These are phyloP conservation scores for Trichogramma evanescens DNA, from an alignment of 2,888 invertebrate genomes.

Conservation along the genomic window DNA sequence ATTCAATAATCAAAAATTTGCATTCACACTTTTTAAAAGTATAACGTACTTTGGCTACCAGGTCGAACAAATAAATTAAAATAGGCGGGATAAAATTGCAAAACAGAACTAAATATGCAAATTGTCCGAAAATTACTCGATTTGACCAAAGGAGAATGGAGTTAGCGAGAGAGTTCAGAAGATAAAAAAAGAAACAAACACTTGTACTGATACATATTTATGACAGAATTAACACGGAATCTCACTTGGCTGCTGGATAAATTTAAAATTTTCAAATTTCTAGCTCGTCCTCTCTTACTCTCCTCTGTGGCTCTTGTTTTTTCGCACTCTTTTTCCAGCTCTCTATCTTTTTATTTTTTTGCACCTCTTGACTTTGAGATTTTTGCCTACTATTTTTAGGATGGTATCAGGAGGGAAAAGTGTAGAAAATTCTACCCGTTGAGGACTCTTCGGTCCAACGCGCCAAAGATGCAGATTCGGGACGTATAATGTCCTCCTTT, in stretches of 20 bases:
- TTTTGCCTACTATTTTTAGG: slow-evolving; percentile 1
- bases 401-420: not conserved
- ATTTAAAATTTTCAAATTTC: slow-evolving; percentile 14
- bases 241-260: slow-evolving; percentile 12
- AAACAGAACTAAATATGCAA: too few species aligned
- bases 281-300: not conserved
- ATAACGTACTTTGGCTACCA: too few species aligned
- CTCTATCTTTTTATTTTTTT: not conserved
- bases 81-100: too few species aligned
- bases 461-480: slow-evolving; percentile 4
- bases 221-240: slow-evolving; percentile 17
- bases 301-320: not conserved
- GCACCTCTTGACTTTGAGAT: not conserved
- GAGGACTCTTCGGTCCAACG: slow-evolving; percentile 7
- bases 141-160: not conserved
- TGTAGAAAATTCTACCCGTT: slow-evolving; percentile 5
- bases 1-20: too few species aligned
- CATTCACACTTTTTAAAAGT: too few species aligned
- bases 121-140: too few species aligned
- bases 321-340: not conserved
- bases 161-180: not conserved
- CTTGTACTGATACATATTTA: slow-evolving; percentile 19
- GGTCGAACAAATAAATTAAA: too few species aligned
- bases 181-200: slow-evolving; percentile 8
- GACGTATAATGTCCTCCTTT: slow-evolving; percentile 1